phyloP scores from a whole-genome alignment of 2,113 vertebrate genomes.

The Passer domesticus region DNA sequence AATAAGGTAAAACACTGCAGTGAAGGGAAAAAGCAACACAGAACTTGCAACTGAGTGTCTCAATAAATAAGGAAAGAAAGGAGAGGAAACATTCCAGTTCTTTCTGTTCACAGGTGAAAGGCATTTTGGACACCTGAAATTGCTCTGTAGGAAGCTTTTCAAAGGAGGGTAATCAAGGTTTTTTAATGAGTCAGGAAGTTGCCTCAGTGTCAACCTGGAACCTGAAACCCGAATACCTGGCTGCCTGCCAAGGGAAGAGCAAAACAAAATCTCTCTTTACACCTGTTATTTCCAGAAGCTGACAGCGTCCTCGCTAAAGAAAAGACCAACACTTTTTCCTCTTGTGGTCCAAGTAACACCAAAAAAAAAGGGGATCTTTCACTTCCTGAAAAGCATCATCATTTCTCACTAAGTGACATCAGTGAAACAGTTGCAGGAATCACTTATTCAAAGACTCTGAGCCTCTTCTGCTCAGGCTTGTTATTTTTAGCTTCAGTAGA shows the following conservation, averaged over 20 bases:
- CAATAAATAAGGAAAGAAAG: not conserved
- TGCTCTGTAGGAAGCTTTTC: not conserved
- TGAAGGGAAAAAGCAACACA: not conserved
- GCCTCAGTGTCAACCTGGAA: not conserved
- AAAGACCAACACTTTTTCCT: not conserved
- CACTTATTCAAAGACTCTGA: not conserved
- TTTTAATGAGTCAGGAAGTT: not conserved
- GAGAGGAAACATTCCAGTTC: not conserved
- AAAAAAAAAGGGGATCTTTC: not conserved
- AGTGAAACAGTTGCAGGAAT: not conserved
- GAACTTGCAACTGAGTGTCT: not conserved
- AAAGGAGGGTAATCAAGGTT: not conserved
- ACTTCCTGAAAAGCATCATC: not conserved
- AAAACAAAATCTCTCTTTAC: constrained; percentile 8
- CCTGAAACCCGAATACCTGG: not conserved
- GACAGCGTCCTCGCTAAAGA: not conserved
- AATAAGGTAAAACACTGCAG: not conserved
- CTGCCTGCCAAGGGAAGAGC: not conserved
- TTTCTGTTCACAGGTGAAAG: not conserved
- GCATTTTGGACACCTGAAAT: not conserved
- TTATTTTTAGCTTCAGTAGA: not conserved
- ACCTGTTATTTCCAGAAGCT: not conserved
- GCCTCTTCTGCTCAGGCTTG: not conserved
- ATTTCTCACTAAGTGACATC: not conserved
- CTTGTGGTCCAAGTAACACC: not conserved